These are phyloP conservation scores for Apodemia zela DNA, from an alignment of 2,888 invertebrate species.

Conservation along the genomic window DNA sequence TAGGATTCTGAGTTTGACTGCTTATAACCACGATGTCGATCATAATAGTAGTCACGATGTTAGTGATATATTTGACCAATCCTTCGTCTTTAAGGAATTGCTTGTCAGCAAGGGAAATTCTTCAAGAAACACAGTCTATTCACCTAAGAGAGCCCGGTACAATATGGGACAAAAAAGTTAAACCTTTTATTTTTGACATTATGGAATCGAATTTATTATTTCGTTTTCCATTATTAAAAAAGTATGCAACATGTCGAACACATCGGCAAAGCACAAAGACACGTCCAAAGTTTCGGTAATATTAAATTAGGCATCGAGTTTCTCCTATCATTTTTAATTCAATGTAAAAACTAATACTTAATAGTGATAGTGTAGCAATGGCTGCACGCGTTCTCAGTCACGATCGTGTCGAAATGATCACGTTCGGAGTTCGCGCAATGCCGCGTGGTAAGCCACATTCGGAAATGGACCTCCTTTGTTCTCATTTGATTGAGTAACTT, in stretches of 20 bases:
- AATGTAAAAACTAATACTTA: slow-evolving; percentile 17
- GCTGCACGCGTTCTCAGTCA: slow-evolving; percentile 39
- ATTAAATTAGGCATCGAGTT: background rate
- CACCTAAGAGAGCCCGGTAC: too few relatives aligned
- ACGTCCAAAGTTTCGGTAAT: background rate
- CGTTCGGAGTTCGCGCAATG: slow-evolving; percentile 39
- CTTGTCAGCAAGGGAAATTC: too few relatives aligned
- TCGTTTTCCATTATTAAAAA: too few relatives aligned
- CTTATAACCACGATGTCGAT: too few relatives aligned
- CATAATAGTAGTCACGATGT: too few relatives aligned
- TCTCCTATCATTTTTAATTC: slow-evolving; percentile 6
- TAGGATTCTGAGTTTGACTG: too few relatives aligned
- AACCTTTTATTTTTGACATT: too few relatives aligned
- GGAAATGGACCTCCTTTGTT: slow-evolving; percentile 49
- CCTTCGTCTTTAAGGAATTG: too few relatives aligned
- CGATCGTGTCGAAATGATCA: slow-evolving; percentile 49
- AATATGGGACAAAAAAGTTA: too few relatives aligned
- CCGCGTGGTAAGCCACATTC: slow-evolving; percentile 43
- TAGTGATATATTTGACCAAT: too few relatives aligned
- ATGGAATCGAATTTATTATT: too few relatives aligned
- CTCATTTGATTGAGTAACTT: slow-evolving; percentile 27
- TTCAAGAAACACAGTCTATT: too few relatives aligned
- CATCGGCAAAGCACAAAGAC: background rate
- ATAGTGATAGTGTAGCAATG: slow-evolving; percentile 24
- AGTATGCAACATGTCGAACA: background rate